Base-by-base conservation (phyloP, 2,113 vertebrate genomes). In the Pluvialis apricaria region DNA sequence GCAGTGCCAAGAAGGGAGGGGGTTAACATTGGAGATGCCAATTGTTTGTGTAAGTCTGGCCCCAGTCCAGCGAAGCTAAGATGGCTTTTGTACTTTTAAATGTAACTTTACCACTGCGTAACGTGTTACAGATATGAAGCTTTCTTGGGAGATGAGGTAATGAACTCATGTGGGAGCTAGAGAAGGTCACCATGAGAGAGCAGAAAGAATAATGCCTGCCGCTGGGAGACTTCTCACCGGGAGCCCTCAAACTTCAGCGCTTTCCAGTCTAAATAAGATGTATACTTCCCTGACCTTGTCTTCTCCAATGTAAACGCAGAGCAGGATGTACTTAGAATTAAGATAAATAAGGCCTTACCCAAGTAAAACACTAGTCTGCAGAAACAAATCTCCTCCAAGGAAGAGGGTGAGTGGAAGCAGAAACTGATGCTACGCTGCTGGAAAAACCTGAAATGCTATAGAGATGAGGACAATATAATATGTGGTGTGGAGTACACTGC, bases 261-360 rank as follows among this genome's bases (percentile, higher is more conserved):
- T 94, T 94, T 77, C 94, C 92, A 94, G 92, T 94, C 95, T 94
- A 95, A 96, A 92, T 91, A 92, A 92, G 91, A 95, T 49, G 66
- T 84, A 94, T 82, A 78, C 78, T 72, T 84, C 83, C 81, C 94
- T 89, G 95, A 95, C 92, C 92, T 95, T 95, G 84, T 89, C 91
- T 94, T 96, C 70, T 95, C 95, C 92, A 95, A 58, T 61, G 66
- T 96, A 97, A 97, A 97, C 45, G 32, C 66, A 77, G 91, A 95
- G 94, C 97, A 97, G 95, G 94, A 95, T 97, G 96, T 94, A 95
- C 95, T 95, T 97, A 95, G 84, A 93, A 93, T 96, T 93, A 96
- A 95, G 92, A 97, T 97, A 97, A 96, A 96, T 96, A 96, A 95
- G 95, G 40, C 86, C 83, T 93, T 94, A 88, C 70, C 95, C 94